These are phyloP conservation scores for Paralvinella palmiformis DNA, from an alignment of 1,140 invertebrate species.

Conservation along the genomic window DNA sequence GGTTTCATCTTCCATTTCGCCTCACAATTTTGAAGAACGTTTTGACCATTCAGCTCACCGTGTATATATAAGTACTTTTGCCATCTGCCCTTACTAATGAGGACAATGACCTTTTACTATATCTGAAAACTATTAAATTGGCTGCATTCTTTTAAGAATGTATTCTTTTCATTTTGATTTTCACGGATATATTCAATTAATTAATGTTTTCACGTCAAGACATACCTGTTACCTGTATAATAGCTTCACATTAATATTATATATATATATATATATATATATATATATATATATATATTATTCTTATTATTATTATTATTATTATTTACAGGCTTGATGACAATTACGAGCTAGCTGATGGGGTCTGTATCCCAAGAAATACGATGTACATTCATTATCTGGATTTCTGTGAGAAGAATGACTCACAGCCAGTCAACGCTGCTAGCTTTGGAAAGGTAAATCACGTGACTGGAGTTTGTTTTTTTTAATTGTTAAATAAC, in stretches of 20 bases:
- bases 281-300: too few species aligned
- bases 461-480: background rate
- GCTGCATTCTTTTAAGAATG: background rate
- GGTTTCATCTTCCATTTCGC: too few species aligned
- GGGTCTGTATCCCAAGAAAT: constrained; percentile 57
- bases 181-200: background rate
- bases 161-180: background rate
- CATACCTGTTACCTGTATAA: background rate
- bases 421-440: constrained; percentile 56
- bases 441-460: constrained; percentile 59
- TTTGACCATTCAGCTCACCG: too few species aligned
- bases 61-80: too few species aligned
- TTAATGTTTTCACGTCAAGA: background rate
- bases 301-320: too few species aligned
- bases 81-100: too few species aligned
- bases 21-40: too few species aligned
- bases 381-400: constrained; percentile 57
- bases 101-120: background rate
- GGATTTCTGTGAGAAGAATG: constrained; percentile 54
- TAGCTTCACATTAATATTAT: too few species aligned
- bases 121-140: background rate
- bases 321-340: constrained; percentile 51
- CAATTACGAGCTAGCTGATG: constrained; percentile 58
- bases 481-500: background rate
- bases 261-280: too few species aligned